These are phyloP conservation scores for Cyrtorhinus lividipennis DNA, from an alignment of 1,140 invertebrate species.

Conservation along the genomic window DNA sequence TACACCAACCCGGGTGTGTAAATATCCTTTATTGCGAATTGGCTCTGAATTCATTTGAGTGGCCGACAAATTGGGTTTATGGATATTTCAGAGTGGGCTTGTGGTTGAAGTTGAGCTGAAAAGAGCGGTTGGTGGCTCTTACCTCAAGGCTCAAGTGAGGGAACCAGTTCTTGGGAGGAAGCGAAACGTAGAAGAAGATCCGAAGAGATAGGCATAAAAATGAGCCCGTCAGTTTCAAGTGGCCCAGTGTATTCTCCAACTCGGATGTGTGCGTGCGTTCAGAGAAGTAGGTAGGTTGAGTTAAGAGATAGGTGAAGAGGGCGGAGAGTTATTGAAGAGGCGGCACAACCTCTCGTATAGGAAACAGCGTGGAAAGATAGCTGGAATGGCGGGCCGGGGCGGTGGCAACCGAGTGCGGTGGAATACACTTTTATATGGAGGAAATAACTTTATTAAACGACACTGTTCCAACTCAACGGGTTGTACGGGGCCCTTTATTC, in stretches of 20 bases:
- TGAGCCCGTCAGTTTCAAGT: not conserved
- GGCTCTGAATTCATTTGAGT: not conserved
- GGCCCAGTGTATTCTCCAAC: not conserved
- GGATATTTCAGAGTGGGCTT: not conserved
- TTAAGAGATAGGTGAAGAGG: not conserved
- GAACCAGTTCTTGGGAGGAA: not conserved
- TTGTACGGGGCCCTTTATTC: too few species aligned
- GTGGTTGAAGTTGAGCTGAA: not conserved
- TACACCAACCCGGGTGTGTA: too few species aligned
- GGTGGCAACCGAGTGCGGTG: not conserved
- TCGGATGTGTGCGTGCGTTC: not conserved
- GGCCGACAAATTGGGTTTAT: not conserved
- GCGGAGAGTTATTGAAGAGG: conserved; percentile 9
- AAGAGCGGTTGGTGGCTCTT: not conserved
- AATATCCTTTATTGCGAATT: too few species aligned
- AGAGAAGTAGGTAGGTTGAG: not conserved
- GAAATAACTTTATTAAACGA: conserved; percentile 11
- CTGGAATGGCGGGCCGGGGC: not conserved
- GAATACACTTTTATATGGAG: conserved; percentile 6
- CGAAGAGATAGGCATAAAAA: not conserved
- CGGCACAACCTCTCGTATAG: not conserved
- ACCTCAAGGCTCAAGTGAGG: not conserved
- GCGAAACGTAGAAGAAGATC: not conserved
- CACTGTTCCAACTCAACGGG: not conserved
- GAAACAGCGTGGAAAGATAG: conserved; percentile 15